Evolutionary conservation across 2,888 invertebrate genomes (phyloP), one percentile per base, ranked within the genome.

Genomic region (Euclidia mi): DNA sequence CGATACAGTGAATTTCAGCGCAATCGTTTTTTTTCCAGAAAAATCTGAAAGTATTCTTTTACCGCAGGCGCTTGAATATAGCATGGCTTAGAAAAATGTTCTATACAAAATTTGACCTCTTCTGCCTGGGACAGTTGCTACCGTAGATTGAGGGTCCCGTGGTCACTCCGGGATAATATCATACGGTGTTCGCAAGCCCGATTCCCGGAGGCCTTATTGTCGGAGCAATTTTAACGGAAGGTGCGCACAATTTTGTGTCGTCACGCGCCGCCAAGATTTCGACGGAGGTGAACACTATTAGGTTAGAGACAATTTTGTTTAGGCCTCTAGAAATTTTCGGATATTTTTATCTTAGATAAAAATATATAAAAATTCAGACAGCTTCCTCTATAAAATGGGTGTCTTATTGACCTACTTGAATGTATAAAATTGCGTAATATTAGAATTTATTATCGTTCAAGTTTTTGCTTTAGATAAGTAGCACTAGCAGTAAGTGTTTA

Each of bases 201-300:
- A 70, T 56, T 76, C 79, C 81, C 79, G 56, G 52, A 73, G 77
- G 80, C 74, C 79, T 83, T 83, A 82, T 87, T 86, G 87, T 85
- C 77, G 70, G 76, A 74, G 57, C 81, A 87, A 87, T 87, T 88
- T 87, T 88, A 85, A 87, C 87, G 86, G 83, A 84, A 86, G 81
- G 76, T 76, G 74, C 65, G 71, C 76, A 46, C 63, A 65, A 63
- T 64, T 61, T 59, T 44, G 50, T 78, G 74, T 72, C 71, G 71
- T 68, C 71, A 76, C 76, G 65, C 66, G 31, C 45, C 56, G 56
- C 46, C 62, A 62, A 64, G 47, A 55, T 66, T 60, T 31, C 49
- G 64, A 72, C 42, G 41, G 48, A 60, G 60, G 53, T 57, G 41
- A 56, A 49, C 49, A 49, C 57, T 64, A 63, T 71, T 69, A 60